A percentile compares a stretch with the other conserved stretches of the same genome.
phyloP scores from a whole-genome alignment of 2,797 vertebrate species.

The Catamblyrhynchus diadema region DNA sequence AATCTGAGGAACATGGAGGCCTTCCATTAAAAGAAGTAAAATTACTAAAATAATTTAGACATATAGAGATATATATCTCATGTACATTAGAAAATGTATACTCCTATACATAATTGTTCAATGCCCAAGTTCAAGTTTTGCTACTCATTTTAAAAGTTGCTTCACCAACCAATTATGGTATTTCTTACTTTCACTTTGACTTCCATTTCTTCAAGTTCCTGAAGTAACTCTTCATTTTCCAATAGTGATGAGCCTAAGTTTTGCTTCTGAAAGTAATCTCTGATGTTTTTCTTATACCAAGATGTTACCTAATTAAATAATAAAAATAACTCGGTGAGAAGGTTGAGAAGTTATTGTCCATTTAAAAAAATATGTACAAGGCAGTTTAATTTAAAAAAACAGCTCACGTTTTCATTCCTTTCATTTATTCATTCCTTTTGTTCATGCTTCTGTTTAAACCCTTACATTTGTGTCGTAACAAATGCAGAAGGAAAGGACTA shows the following conservation, averaged over 20 bases:
- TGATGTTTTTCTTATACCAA: constrained; percentile 79
- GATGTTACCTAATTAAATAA: constrained; percentile 74
- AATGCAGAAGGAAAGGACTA: background rate
- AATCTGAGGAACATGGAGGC: background rate
- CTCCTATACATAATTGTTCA: background rate
- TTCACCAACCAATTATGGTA: background rate
- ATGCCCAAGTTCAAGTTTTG: background rate
- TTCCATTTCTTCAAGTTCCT: constrained; percentile 76
- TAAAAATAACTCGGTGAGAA: background rate
- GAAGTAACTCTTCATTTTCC: constrained; percentile 81
- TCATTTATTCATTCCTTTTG: background rate
- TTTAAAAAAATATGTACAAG: background rate
- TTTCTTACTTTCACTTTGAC: constrained; percentile 79
- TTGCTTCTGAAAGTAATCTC: constrained; percentile 73
- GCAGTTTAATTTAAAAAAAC: background rate
- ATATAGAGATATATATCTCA: background rate
- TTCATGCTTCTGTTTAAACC: background rate
- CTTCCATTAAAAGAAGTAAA: background rate
- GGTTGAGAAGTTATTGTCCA: background rate
- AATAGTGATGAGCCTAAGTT: constrained; percentile 79
- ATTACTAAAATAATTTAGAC: background rate
- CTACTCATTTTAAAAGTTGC: background rate
- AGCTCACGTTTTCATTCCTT: background rate
- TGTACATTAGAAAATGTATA: background rate
- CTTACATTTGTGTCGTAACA: background rate